Base-by-base conservation (phyloP, 1,140 invertebrate genomes). In the Hermetia illucens region DNA sequence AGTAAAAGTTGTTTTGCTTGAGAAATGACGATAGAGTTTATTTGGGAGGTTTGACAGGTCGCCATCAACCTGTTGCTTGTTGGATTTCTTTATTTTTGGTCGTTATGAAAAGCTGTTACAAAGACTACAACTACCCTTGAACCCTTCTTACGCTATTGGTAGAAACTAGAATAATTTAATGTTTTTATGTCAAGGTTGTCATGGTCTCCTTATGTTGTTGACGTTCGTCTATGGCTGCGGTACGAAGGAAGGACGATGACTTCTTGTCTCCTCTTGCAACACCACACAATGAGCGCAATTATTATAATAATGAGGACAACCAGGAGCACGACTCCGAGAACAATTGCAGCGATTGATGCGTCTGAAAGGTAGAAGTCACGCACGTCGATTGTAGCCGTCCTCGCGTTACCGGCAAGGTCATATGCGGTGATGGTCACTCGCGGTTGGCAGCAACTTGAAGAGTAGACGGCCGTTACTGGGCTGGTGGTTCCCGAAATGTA, bases 391-490 rank as follows among this genome's bases (percentile, higher is more conserved):
- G 59, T 64, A 27, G 65, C 60, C 32, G 63, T 66, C 27, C 66
- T 63, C 3, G 61, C 55, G 50, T 77, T 77, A 1, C 73, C 71
- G 10, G 64, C 52, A 0, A 72, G 48, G 50, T 78, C 73, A 9
- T 63, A 62, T 0, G 69, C 74, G 12, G 65, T 69, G 2, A 79
- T 50, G 19, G 69, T 54, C 2, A 75, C 65, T 18, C 64, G 54
- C 0, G 71, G 68, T 4, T 68, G 58, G 45, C 75, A 79, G 44
- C 75, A 79, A 0, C 65, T 71, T 2, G 72, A 65, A 20, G 67
- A 63, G 47, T 77, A 78, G 6, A 64, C 65, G 13, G 74, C 71
- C 25, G 54, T 62, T 4, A 74, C 55, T 8, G 68, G 62, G 18
- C 67, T 63, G 15, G 65, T 62, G 0, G 69, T 69, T 2, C 75